These are phyloP conservation scores for Caenorhabditis inopinata DNA, from an alignment of 1,140 invertebrate species.

Conservation along the genomic window DNA sequence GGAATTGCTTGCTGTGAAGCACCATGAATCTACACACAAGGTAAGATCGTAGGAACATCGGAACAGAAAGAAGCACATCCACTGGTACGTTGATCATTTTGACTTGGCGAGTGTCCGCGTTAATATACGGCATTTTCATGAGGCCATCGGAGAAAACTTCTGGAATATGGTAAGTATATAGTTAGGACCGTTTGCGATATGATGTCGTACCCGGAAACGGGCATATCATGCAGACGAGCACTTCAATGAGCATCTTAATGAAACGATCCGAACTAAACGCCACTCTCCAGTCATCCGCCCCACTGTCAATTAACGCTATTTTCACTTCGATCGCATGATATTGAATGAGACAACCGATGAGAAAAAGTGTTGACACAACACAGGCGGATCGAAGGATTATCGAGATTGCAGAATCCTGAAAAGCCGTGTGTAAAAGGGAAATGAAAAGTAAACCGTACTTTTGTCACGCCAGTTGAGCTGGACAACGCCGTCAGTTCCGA, in stretches of 20 bases:
- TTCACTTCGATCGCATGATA: conserved; percentile 66
- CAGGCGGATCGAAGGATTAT: conserved; percentile 53
- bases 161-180: no score
- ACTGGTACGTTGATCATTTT: conserved; percentile 57
- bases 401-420: conserved; percentile 49
- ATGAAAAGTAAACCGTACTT: conserved; percentile 5
- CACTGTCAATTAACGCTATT: conserved; percentile 64
- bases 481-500: conserved; percentile 59
- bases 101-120: conserved; percentile 54
- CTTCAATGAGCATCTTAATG: conserved; percentile 59
- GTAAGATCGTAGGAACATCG: conserved; percentile 98
- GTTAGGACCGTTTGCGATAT: no score
- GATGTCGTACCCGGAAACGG: conserved; percentile 66
- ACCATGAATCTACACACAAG: conserved; percentile 99
- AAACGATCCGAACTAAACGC: conserved; percentile 62
- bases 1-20: conserved; percentile 95
- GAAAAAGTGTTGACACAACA: conserved; percentile 58
- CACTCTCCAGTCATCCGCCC: conserved; percentile 65
- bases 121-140: conserved; percentile 62
- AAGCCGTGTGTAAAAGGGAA: not conserved
- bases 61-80: conserved; percentile 94
- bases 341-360: conserved; percentile 58
- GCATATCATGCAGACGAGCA: conserved; percentile 61
- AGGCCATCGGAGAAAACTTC: conserved; percentile 50
- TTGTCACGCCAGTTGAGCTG: conserved; percentile 37